Base-by-base conservation (phyloP, 2,113 vertebrate species). In the Polypterus senegalus region DNA sequence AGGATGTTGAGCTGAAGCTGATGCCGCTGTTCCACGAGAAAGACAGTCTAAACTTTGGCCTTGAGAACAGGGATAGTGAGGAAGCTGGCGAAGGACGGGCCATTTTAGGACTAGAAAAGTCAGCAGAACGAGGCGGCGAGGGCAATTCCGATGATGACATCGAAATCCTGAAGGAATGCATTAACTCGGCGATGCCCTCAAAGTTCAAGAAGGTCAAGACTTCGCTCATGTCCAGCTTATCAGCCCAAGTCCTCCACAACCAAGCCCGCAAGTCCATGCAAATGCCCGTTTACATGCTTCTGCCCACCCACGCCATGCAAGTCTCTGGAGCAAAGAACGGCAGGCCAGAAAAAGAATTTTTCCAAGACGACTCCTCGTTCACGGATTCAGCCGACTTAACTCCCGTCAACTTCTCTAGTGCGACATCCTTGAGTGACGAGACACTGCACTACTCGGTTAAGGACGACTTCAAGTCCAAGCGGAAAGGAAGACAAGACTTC, bases 1-100 rank as follows among this genome's bases (percentile, higher is more conserved):
- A 99, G 75, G 95, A 99, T 0, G 93, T 97, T 61, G 96, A 99
- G 73, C 88, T 99, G 46, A 92, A 95, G 72, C 77, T 97, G 62
- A 91, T 91, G 3, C 92, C 96, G 0, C 83, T 93, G 0, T 85
- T 90, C 61, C 87, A 92, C 0, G 87, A 92, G 6, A 89, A 85
- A 59, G 89, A 87, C 10, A 76, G 77, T 3, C 68, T 83, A 47
- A 81, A 81, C 7, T 85, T 87, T 0, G 71, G 70, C 52, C 74
- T 59, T 0, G 79, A 74, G 0, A 86, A 83, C 1, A 81, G 77
- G 47, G 77, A 87, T 64, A 69, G 74, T 27, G 91, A 93, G 1
- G 83, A 91, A 3, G 44, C 63, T 4, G 64, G 78, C 27, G 82
- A 89, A 5, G 86, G 87, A 4, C 76, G 86, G 27, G 71, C 57